Base-by-base conservation (phyloP, 2,888 invertebrate species). In the Teleogryllus oceanicus region DNA sequence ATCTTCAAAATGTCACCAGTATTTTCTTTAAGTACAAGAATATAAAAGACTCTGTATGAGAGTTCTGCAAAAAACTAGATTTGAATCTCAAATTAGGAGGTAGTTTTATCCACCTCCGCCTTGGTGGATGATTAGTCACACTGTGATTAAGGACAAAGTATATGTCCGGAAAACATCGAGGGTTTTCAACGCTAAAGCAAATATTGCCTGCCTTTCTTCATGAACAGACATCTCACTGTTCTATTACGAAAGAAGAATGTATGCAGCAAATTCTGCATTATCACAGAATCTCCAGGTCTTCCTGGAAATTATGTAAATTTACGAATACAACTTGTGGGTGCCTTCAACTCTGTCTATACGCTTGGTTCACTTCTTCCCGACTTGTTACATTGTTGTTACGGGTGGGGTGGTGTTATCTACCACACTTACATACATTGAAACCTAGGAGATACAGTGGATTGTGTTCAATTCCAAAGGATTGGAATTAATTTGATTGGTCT, bases 101-200 rank as follows among this genome's bases (percentile, higher is more conserved):
- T 37, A 37, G 37, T 37, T 37, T 37, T 37, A 37, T 37, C 37
- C 37, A 37, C 8, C 37, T 37, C 37, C 37, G 37, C 37, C 37
- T 37, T 37, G 37, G 37, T 37, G 37, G 37, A 37, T 37, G 37
- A 37, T 37, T 37, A 37, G 37, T 37, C 62, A 62, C 62, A 18
- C 62, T 62, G 62, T 62, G 62, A 62, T 62, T 62, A 12, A 62
- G n/a, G 62, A 62, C 62, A n/a, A 13, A 62, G 62, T 18, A 16
- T 62, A n/a, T n/a, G 62, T 62, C 62, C n/a, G 13, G n/a, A 62
- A 18, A 62, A n/a, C 62, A 62, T 62, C 62, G 62, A 62, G 13
- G 62, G 62, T 62, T 62, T 62, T 62, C 62, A 62, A n/a, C n/a
- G n/a, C 62, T n/a, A 62, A n/a, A 62, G n/a, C 62, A 62, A 62